Evolutionary conservation across 2,888 invertebrate species (phyloP).

Genomic region (Drosophila vallismaia): DNA sequence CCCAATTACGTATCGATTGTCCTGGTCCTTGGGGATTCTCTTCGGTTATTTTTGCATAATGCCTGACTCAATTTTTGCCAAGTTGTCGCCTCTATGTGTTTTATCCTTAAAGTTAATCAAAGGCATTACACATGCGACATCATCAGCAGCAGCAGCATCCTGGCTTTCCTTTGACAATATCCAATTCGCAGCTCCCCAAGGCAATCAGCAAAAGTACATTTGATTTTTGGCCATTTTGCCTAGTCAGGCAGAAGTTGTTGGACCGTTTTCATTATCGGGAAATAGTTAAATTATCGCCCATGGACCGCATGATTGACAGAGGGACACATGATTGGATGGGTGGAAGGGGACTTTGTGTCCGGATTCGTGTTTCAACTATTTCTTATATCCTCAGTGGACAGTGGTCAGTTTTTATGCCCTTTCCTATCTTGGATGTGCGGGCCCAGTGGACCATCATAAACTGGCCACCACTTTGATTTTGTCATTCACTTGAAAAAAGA

Average conservation of each 20-base stretch:
- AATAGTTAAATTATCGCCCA: slow-evolving; percentile 75
- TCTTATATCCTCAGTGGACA: slow-evolving; percentile 54
- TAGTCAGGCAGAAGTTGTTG: slow-evolving; percentile 49
- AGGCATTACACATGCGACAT: slow-evolving; percentile 67
- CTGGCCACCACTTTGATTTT: slow-evolving; percentile 74
- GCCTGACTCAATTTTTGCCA: slow-evolving; percentile 74
- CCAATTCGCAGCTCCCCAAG: slow-evolving; percentile 64
- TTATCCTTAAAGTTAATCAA: slow-evolving; percentile 75
- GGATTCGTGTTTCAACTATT: slow-evolving; percentile 22
- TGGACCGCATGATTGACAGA: slow-evolving; percentile 70
- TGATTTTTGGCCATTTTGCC: slow-evolving; percentile 61
- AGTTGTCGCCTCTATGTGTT: slow-evolving; percentile 63
- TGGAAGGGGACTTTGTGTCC: not conserved
- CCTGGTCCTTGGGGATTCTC: slow-evolving; percentile 10
- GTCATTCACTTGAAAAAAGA: slow-evolving; percentile 42
- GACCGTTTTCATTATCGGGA: slow-evolving; percentile 69
- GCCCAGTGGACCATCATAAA: slow-evolving; percentile 70
- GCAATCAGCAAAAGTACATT: slow-evolving; percentile 78
- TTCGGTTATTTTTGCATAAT: slow-evolving; percentile 20
- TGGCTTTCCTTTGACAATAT: slow-evolving; percentile 19
- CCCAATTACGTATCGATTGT: slow-evolving; percentile 24
- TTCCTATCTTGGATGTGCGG: slow-evolving; percentile 44
- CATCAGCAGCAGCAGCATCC: slow-evolving; percentile 18
- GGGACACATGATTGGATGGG: slow-evolving; percentile 43
- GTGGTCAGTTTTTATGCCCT: slow-evolving; percentile 76